Conservation (phyloP, 2,113 vertebrate species). For the Cnemophilus loriae region DNA sequence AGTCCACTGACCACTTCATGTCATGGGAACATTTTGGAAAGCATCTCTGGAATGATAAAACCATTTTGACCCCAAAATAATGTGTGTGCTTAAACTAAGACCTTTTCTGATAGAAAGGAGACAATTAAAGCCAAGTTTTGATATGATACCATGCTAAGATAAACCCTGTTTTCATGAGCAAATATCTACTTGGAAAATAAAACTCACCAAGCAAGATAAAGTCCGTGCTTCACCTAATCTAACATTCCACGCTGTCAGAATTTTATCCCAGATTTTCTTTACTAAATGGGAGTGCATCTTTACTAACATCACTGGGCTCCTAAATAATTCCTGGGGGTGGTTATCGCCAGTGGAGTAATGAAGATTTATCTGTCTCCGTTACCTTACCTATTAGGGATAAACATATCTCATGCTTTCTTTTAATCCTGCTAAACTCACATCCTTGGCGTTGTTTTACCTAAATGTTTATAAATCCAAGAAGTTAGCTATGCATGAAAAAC, state of each 20-base stretch:
- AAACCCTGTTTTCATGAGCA: not conserved
- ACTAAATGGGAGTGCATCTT: not conserved
- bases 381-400: not conserved
- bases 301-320: not conserved
- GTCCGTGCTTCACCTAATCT: not conserved
- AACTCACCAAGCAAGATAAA: not conserved
- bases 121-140: not conserved
- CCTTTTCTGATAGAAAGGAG: not conserved
- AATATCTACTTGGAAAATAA: not conserved
- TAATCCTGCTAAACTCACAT: not conserved
- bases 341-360: not conserved
- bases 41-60: conserved; percentile 55
- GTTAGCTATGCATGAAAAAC: not conserved
- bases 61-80: conserved; percentile 1
- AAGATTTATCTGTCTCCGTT: not conserved
- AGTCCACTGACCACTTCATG: conserved; percentile 2
- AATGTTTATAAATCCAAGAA: not conserved
- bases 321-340: not conserved
- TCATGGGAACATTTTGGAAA: conserved; percentile 53
- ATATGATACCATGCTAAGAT: not conserved
- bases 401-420: not conserved
- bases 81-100: not conserved
- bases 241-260: not conserved
- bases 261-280: not conserved
- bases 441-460: not conserved